Conservation (phyloP, 2,888 invertebrate species). For the Coleophora flavipennella region DNA sequence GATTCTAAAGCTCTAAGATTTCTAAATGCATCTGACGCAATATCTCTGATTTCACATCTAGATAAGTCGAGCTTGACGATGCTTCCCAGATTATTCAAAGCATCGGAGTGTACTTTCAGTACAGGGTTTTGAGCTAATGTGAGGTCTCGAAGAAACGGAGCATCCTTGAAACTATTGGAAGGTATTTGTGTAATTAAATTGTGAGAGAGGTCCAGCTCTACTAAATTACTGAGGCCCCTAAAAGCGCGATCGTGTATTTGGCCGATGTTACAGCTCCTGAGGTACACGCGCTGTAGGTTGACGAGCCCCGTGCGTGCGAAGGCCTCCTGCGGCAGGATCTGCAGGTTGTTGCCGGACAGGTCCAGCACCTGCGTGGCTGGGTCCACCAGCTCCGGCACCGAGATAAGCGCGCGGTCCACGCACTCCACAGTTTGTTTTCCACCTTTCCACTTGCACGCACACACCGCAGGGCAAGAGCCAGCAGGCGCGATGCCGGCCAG, state of each 20-base stretch:
- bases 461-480: conserved; percentile 81
- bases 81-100: conserved; percentile 82
- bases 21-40: conserved; percentile 81
- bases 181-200: conserved; percentile 88
- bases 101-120: conserved; percentile 81
- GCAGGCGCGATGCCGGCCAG: conserved; percentile 61
- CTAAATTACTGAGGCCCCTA: conserved; percentile 88
- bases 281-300: conserved; percentile 89
- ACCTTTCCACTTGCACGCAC: conserved; percentile 94
- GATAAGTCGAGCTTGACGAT: conserved; percentile 89
- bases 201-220: conserved; percentile 89
- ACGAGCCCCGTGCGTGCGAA: conserved; percentile 86
- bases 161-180: conserved; percentile 82
- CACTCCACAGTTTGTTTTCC: conserved; percentile 96
- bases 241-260: conserved; percentile 90
- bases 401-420: conserved; percentile 84
- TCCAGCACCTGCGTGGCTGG: conserved; percentile 93
- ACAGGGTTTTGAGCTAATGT: conserved; percentile 87
- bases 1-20: conserved; percentile 83
- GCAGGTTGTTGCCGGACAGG: conserved; percentile 89
- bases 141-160: conserved; percentile 86
- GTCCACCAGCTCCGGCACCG: conserved; percentile 89
- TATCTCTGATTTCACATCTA: conserved; percentile 83
- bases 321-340: conserved; percentile 85
- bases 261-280: conserved; percentile 87